A percentile compares a stretch with the other conserved stretches of the same genome.
phyloP scores from a whole-genome alignment of 2,888 invertebrate genomes.

The Opisthograptis luteolata region DNA sequence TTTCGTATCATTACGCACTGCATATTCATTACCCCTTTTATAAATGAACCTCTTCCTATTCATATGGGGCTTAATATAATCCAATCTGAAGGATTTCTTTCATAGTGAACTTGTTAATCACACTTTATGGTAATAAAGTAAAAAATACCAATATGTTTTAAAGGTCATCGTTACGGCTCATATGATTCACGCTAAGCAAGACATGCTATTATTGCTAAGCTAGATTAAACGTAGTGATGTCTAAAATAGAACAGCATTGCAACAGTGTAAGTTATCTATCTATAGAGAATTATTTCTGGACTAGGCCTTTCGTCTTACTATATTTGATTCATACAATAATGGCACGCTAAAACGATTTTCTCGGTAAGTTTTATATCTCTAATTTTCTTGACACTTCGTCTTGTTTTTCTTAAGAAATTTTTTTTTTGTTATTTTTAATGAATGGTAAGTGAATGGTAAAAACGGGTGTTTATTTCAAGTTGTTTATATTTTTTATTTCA shows the following conservation, averaged over 20 bases:
- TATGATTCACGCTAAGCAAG: conserved; percentile 54
- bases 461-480: conserved; percentile 10
- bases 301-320: conserved; percentile 6
- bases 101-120: conserved; percentile 36
- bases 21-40: conserved; percentile 35
- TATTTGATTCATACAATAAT: conserved; percentile 15
- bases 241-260: conserved; percentile 41
- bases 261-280: too few species aligned
- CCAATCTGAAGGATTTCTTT: conserved; percentile 41
- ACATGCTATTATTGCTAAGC: conserved; percentile 18
- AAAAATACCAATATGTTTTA: conserved; percentile 52
- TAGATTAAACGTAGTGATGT: neutral
- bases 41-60: conserved; percentile 31
- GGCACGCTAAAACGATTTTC: conserved; percentile 19
- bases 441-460: conserved; percentile 23
- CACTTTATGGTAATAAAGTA: conserved; percentile 49
- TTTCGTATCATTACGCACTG: conserved; percentile 35
- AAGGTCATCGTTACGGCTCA: conserved; percentile 60
- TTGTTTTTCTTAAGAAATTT: conserved; percentile 11
- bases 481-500: too few species aligned
- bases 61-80: conserved; percentile 41
- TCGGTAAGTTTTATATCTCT: conserved; percentile 20
- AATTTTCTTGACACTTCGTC: conserved; percentile 14
- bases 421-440: conserved; percentile 13
- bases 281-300: too few species aligned